Base-by-base conservation (phyloP, 1,140 invertebrate genomes). In the Ips nitidus region DNA sequence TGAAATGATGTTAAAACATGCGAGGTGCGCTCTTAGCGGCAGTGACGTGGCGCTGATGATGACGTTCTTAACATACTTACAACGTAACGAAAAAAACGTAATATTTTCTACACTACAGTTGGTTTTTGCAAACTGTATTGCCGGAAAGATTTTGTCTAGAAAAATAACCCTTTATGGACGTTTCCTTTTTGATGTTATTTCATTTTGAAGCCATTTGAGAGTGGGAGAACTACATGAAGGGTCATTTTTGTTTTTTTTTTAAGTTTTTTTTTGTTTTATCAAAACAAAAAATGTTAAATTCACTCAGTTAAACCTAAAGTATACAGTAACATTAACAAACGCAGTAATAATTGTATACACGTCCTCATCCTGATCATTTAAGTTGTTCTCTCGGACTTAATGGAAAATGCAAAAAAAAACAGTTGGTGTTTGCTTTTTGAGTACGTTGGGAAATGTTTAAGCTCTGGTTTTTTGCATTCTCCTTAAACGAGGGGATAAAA, bases 11-110 rank as follows among this genome's bases (percentile, higher is more conserved):
- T 73, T 73, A 73, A 55, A 64, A 76, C 73, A 78, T 78, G 75
- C 77, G 75, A 77, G 75, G 75, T 79, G 75, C 69, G 68, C 69
- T 70, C 56, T 71, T 66, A 42, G 67, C 71, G 77, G 77, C 77
- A 78, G 76, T 79, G 77, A 74, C 70, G 63, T 74, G 75, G 72
- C 72, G 72, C 70, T 66, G 71, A 75, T 64, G 74, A 70, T 71
- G 67, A 70, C 65, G 8, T 60, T 60, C n/a, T 55, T 55, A 50
- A 55, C 52, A 38, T 50, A 22, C 22, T 22, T 22, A 22, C 22
- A 22, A 22, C 22, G 22, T 22, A 22, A 22, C 22, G 22, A 22
- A 22, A 22, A 22, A 22, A 22, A 22, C 22, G 22, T 22, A 47
- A 47, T n/a, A n/a, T 47, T 47, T 47, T 47, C n/a, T 47, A 4